phyloP scores from a whole-genome alignment of 2,888 invertebrate genomes.

The Drosophila heteroneura region DNA sequence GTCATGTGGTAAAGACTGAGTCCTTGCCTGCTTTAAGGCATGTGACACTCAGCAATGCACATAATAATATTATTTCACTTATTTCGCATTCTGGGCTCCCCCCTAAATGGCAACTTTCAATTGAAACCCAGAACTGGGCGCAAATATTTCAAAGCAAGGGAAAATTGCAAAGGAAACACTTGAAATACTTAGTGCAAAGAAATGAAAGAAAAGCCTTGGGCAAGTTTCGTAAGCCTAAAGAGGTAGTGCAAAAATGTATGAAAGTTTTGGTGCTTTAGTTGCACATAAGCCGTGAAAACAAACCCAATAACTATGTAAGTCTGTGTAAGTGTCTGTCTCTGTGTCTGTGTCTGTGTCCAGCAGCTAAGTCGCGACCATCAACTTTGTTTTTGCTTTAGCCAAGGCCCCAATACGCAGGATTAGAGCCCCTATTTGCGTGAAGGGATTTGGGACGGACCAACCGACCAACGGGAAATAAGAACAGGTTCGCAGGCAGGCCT shows the following conservation, averaged over 20 bases:
- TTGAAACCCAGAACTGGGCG: conserved; percentile 33
- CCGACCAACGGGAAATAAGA: conserved; percentile 10
- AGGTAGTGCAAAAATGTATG: conserved; percentile 44
- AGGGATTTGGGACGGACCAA: conserved; percentile 55
- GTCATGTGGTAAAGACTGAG: conserved; percentile 7
- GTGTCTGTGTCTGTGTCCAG: conserved; percentile 37
- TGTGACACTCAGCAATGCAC: conserved; percentile 21
- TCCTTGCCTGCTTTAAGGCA: conserved; percentile 27
- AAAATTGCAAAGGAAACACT: conserved; percentile 49
- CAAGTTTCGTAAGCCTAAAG: conserved; percentile 39
- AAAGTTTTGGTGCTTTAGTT: conserved; percentile 68
- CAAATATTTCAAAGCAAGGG: conserved; percentile 41
- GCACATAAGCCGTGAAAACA: conserved; percentile 75
- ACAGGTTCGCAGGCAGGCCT: conserved; percentile 32
- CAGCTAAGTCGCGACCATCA: conserved; percentile 4
- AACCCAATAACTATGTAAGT: conserved; percentile 55
- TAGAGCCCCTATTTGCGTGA: conserved; percentile 52
- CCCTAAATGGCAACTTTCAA: conserved; percentile 49
- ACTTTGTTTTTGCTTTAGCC: conserved; percentile 41
- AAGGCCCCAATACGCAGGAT: conserved; percentile 51
- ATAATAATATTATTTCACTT: conserved; percentile 56
- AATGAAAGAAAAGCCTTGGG: conserved; percentile 44
- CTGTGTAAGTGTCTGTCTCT: background rate
- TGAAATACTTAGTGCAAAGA: conserved; percentile 55
- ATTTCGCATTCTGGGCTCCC: conserved; percentile 6